Evolutionary conservation across 2,113 vertebrate genomes (phyloP), one percentile per base, ranked within the genome.

Genomic region (Engystomops pustulosus): DNA sequence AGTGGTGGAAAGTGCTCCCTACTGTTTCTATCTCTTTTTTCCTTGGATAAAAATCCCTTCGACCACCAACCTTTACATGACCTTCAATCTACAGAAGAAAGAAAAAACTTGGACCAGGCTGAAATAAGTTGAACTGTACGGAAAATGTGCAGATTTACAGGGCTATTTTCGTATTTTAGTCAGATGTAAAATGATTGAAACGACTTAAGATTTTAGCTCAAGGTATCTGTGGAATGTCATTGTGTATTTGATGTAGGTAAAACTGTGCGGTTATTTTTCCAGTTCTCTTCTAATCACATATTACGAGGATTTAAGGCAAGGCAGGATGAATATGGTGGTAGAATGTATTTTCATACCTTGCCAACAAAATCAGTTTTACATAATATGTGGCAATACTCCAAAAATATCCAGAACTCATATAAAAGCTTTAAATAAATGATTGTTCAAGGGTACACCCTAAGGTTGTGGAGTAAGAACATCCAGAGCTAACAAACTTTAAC

Each of bases 401-500:
- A 89, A 79, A 86, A 65, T 84, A 88, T 87, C 88, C 72, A 90
- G 79, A 85, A 83, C 87, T 77, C 92, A 90, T 93, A 91, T 90
- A 87, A 90, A 91, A 80, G 86, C 90, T 91, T 92, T 85, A 90
- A 93, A 89, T 92, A 89, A 91, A 88, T 93, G 90, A 90, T 92
- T 92, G 89, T 91, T 93, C 88, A 91, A 91, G 90, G 79, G 75
- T 88, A 93, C 89, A 85, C 92, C 91, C 92, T 85, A 91, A 90
- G 87, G 89, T 91, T 86, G 80, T 88, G 85, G 89, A 86, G 89
- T 90, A 91, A 93, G 92, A 92, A 93, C 93, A 88, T 91, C 89
- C 92, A 95, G 92, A 88, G 93, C 90, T 92, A 93, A 93, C 91
- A 93, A 92, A 89, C 82, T 84, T 92, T 90, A 92, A 88, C 91